Evolutionary conservation across 2,113 vertebrate species (phyloP).

Genomic region (Antennarius striatus): DNA sequence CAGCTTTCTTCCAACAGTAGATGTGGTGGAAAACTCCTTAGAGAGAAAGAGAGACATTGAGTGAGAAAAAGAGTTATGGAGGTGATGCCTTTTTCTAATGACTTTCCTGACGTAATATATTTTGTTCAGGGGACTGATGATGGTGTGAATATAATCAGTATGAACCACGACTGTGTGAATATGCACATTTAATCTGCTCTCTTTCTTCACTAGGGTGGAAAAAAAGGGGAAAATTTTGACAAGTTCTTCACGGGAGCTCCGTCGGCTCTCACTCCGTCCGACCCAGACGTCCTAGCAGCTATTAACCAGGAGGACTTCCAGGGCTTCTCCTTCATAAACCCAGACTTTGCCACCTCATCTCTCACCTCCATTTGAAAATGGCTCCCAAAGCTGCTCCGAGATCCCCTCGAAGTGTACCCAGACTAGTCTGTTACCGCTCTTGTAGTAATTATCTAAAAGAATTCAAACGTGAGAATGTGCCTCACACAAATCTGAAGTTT

Average conservation of each 20-base stretch:
- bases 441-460: conserved; percentile 50
- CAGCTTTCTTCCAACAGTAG: conserved; percentile 24
- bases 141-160: too few relatives aligned
- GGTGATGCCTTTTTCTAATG: conserved; percentile 20
- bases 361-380: conserved; percentile 78
- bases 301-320: conserved; percentile 89
- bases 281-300: conserved; percentile 87
- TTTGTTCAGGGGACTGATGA: too few relatives aligned
- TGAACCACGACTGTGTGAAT: too few relatives aligned
- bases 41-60: conserved; percentile 15
- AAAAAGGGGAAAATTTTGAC: conserved; percentile 91
- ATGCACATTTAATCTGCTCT: conserved; percentile 8
- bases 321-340: conserved; percentile 87
- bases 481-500: conserved; percentile 59
- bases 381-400: conserved; percentile 1
- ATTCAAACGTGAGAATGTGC: conserved; percentile 36
- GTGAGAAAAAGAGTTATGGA: conserved; percentile 14
- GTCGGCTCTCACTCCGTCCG: conserved; percentile 87
- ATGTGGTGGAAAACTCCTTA: conserved; percentile 22
- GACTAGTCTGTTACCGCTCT: conserved; percentile 6
- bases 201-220: conserved; percentile 81
- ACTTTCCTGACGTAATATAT: neutral
- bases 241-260: conserved; percentile 89
- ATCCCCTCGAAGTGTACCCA: neutral
- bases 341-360: conserved; percentile 78